Base-by-base conservation (phyloP, 2,113 vertebrate genomes). In the Oxygymnocypris stewartii region DNA sequence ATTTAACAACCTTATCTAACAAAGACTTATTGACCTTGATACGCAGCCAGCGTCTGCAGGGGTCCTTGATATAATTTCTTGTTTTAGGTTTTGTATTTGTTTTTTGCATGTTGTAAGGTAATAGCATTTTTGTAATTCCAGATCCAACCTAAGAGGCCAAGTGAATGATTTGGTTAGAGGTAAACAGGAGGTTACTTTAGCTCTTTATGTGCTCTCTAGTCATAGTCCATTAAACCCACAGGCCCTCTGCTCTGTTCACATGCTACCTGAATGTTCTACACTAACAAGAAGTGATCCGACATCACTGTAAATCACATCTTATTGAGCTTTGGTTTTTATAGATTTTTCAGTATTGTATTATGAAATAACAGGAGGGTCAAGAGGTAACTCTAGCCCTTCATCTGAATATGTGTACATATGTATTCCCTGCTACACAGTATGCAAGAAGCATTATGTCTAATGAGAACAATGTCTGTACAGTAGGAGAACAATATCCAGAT, bases 211-310 rank as follows among this genome's bases (percentile, higher is more conserved):
- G 84, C 75, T 82, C 28, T 73, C 75, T 80, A 84, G 82, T 89
- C 89, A 86, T 89, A 49, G 84, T 78, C 89, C 88, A 91, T 90
- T 87, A 90, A 91, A 87, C 25, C 47, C 35, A 42, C 83, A 76
- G 84, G 59, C 84, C 51, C 73, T 69, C 13, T 23, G 71, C 84
- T 88, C 79, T 63, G 40, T 69, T 80, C 75, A 73, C 86, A 79
- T 37, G 79, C 85, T 80, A 79, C 79, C 54, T 69, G 67, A 57
- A 86, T 8, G 61, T 89, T 88, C 87, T 87, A 84, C 86, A 82
- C 80, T 65, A 57, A 69, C 63, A 87, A 87, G 78, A 81, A 71
- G 42, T 76, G 42, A 86, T 86, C 47, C 51, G 79, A 86, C 67
- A 85, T 86, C 31, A 47, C 84, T 65, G 82, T 90, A 90, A 91